A percentile compares a stretch with the other conserved stretches of the same genome.
These are phyloP conservation scores for Rapana venosa DNA, from an alignment of 2,888 invertebrate genomes.

Conservation along the genomic window DNA sequence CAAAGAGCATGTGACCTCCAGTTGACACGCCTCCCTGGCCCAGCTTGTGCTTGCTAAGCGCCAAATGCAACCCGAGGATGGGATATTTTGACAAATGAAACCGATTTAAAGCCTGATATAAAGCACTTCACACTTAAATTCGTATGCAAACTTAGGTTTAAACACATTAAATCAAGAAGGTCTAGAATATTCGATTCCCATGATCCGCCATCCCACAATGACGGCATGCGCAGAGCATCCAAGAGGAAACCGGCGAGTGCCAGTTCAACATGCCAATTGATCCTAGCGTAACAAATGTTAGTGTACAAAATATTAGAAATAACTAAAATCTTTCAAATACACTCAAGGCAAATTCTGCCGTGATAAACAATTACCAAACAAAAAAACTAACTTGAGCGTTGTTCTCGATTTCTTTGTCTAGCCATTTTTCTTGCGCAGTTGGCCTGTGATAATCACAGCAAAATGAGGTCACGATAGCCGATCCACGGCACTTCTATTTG, in stretches of 20 bases:
- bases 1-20: background rate
- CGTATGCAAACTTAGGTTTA: too few relatives aligned
- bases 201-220: background rate
- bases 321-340: background rate
- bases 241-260: background rate
- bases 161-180: background rate
- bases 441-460: background rate
- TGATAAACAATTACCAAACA: background rate
- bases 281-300: background rate
- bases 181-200: background rate
- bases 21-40: background rate
- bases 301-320: background rate
- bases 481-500: background rate
- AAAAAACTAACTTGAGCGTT: background rate
- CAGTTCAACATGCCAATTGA: background rate
- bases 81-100: too few relatives aligned
- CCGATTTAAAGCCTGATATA: too few relatives aligned
- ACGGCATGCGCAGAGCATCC: slow-evolving; percentile 5
- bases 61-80: too few relatives aligned
- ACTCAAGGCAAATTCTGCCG: background rate
- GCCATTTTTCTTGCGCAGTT: slow-evolving; percentile 25
- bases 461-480: slow-evolving; percentile 28
- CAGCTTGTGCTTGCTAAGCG: too few relatives aligned
- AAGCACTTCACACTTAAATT: too few relatives aligned
- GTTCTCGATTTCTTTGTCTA: slow-evolving; percentile 29